Conservation (phyloP, 2,888 invertebrate species). For the Ceratothoa steindachneri region DNA sequence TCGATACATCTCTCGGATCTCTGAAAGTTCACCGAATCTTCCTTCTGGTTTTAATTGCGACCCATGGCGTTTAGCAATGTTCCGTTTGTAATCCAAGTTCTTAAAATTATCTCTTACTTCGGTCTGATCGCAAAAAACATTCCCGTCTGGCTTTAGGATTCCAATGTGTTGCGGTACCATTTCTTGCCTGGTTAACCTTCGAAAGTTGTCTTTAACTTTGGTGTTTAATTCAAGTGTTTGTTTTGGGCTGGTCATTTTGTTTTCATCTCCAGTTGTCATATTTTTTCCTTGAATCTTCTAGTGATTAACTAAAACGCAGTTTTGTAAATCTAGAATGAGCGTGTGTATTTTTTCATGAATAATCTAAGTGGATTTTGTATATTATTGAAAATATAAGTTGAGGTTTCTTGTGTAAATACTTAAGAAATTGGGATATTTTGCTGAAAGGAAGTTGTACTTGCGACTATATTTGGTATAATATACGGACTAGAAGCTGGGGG, state of each 20-base stretch:
- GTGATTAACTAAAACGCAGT: not conserved
- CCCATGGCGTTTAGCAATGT: conserved; percentile 19
- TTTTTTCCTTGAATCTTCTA: not conserved
- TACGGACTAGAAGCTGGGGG: not conserved
- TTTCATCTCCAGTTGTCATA: not conserved
- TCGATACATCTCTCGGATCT: conserved; percentile 22
- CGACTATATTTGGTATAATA: too few species aligned
- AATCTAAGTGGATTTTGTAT: too few species aligned
- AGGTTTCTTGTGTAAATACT: too few species aligned
- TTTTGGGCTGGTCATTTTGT: conserved; percentile 12
- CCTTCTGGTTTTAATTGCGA: conserved; percentile 16
- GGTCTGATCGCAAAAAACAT: not conserved
- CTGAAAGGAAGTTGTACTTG: not conserved
- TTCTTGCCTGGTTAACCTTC: not conserved
- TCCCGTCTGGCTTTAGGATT: conserved; percentile 15
- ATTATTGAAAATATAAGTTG: too few species aligned
- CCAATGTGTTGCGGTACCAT: not conserved
- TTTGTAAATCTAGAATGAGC: too few species aligned
- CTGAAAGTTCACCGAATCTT: conserved; percentile 20
- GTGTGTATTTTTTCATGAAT: not conserved
- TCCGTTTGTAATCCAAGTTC: not conserved
- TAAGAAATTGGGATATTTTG: not conserved
- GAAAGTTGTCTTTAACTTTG: conserved; percentile 18
- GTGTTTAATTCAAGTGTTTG: conserved; percentile 16
- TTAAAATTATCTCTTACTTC: conserved; percentile 15